phyloP scores from a whole-genome alignment of 2,113 vertebrate species.

The Noturus placidus region DNA sequence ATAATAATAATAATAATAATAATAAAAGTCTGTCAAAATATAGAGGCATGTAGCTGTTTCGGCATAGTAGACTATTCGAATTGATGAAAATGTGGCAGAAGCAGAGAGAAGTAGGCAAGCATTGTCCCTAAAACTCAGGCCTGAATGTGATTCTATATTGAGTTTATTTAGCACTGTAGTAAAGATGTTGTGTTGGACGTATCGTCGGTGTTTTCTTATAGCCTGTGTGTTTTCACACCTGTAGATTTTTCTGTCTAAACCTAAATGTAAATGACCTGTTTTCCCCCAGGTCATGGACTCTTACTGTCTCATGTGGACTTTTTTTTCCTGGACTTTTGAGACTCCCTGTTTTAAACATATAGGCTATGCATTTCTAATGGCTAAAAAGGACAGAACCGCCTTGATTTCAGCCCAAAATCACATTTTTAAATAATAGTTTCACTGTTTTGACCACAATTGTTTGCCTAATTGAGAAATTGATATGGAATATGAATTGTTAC shows the following conservation, averaged over 20 bases:
- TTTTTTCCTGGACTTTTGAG: neutral
- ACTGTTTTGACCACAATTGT: conserved; percentile 3
- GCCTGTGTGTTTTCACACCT: neutral
- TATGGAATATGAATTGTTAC: neutral
- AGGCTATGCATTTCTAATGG: neutral
- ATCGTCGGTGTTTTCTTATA: neutral
- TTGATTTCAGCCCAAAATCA: conserved; percentile 4
- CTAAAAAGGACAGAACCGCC: neutral
- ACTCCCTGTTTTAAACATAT: neutral
- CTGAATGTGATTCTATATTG: too few relatives aligned
- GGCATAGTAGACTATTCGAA: neutral
- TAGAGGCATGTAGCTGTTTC: neutral
- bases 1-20: neutral
- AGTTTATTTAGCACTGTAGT: neutral
- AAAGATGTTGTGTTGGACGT: neutral
- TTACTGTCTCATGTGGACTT: neutral
- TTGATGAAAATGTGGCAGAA: neutral
- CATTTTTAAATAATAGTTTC: neutral
- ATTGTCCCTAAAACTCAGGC: neutral
- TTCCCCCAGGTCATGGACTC: conserved; percentile 5
- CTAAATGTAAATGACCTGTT: conserved; percentile 15
- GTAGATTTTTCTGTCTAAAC: conserved; percentile 27
- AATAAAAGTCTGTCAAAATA: neutral
- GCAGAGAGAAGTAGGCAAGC: neutral
- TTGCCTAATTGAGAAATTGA: conserved; percentile 20